Evolutionary conservation across 2,113 vertebrate genomes (phyloP), one percentile per base, ranked within the genome.

Genomic region (Siniperca chuatsi): DNA sequence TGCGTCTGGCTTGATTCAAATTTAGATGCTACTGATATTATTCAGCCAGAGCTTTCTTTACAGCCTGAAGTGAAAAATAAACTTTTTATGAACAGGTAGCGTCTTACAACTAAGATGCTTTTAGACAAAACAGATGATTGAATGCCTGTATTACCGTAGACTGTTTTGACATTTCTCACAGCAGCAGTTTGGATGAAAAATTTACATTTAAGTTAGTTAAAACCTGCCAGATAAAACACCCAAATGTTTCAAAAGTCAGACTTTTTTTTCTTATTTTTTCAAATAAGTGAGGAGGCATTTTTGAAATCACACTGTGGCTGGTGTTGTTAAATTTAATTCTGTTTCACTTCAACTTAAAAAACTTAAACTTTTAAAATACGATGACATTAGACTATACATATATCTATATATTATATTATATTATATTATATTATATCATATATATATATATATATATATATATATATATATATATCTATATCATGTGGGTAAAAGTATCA

Each of bases 401-500:
- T 16, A 48, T 78, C 4, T 10, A 69, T 40, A 40, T 29, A 29
- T 29, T 29, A 29, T 29, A 29, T 29, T 29, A 29, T 29, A 29
- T 29, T 29, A 29, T 29, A 29, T 29, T 29, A 29, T 29, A 29
- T 29, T 29, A 29, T 29, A 29, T 29, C 29, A 1, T 40, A 6
- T 40, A 23, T 48, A 73, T 7, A 46, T 40, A 55, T 40, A n/a
- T n/a, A 25, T 35, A 29, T 16, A 48, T 78, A 4, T 10, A 69
- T 40, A 40, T 29, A 29, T 29, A 1, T 40, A 6, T 40, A 23
- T 48, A 73, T 7, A 46, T 40, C 48, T 40, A n/a, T 6, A 54
- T 73, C 15, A 71, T 81, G 55, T 66, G 35, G 69, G 52, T 70
- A 25, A 70, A 78, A 1, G 55, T 50, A 72, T 68, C 48, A 81